Conservation (phyloP, 2,797 vertebrate genomes). For the Melanotaenia boesemani region DNA sequence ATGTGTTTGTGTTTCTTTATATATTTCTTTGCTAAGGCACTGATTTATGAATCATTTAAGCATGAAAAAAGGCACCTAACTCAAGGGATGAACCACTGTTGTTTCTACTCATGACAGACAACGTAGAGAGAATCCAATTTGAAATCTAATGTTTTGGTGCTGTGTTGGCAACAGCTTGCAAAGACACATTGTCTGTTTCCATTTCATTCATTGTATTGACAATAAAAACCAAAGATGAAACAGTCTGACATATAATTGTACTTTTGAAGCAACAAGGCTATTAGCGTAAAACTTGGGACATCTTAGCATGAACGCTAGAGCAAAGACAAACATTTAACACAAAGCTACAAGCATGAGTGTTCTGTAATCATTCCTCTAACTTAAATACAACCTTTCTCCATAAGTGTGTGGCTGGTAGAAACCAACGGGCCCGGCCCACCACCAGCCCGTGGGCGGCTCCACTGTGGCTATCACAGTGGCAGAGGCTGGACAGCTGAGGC, state of each 20-base stretch:
- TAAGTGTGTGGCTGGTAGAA: slow-evolving; percentile 60
- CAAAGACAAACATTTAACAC: slow-evolving; percentile 45
- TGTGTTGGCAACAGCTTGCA: too few relatives aligned
- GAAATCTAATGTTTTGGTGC: too few relatives aligned
- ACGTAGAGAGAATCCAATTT: background rate
- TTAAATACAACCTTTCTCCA: slow-evolving; percentile 70
- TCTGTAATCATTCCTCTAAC: slow-evolving; percentile 74
- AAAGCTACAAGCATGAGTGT: slow-evolving; percentile 52
- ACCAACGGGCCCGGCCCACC: slow-evolving; percentile 63
- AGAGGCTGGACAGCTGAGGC: slow-evolving; percentile 63
- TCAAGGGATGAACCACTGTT: background rate
- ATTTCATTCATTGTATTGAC: too few relatives aligned
- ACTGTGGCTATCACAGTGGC: slow-evolving; percentile 67
- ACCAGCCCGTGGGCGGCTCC: slow-evolving; percentile 73
- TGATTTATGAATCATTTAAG: background rate
- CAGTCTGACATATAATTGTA: too few relatives aligned
- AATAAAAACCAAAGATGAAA: too few relatives aligned
- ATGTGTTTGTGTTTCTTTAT: too few relatives aligned
- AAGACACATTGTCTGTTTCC: too few relatives aligned
- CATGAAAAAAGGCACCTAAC: too few relatives aligned
- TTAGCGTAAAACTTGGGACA: too few relatives aligned
- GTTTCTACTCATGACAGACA: background rate
- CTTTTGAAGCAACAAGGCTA: too few relatives aligned
- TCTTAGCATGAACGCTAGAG: background rate
- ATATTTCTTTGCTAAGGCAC: background rate